phyloP scores from a whole-genome alignment of 2,888 invertebrate species.

The Eurois occulta region DNA sequence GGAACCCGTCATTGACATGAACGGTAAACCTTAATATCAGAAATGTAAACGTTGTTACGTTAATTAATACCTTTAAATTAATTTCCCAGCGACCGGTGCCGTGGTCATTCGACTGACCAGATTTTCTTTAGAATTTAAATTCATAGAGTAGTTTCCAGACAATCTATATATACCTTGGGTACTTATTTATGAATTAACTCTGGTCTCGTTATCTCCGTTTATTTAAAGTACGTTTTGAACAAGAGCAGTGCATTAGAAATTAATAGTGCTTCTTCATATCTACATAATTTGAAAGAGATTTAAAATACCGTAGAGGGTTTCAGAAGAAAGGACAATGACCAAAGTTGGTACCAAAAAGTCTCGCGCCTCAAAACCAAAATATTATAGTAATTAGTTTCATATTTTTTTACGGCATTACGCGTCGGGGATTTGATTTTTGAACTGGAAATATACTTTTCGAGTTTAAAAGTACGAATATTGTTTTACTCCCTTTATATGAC shows the following conservation, averaged over 20 bases:
- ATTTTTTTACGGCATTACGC: no score
- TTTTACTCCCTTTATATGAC: no score
- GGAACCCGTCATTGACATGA: neutral
- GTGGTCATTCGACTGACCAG: neutral
- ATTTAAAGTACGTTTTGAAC: neutral
- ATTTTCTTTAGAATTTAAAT: neutral
- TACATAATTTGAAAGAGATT: neutral
- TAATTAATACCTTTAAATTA: slow-evolving; percentile 11
- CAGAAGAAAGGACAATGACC: no score
- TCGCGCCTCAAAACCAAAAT: no score
- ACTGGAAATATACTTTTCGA: no score
- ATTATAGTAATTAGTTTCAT: no score
- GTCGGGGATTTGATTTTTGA: no score
- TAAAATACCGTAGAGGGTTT: neutral
- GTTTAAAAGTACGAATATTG: no score
- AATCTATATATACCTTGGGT: neutral
- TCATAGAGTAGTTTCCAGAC: neutral
- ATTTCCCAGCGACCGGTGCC: neutral
- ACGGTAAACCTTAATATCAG: neutral
- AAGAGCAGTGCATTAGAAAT: neutral
- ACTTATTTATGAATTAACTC: neutral
- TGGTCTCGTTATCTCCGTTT: neutral
- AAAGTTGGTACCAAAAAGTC: no score
- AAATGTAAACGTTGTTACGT: neutral
- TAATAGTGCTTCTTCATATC: neutral